Evolutionary conservation across 2,113 vertebrate species (phyloP).

Genomic region (Hemiprocne comata): DNA sequence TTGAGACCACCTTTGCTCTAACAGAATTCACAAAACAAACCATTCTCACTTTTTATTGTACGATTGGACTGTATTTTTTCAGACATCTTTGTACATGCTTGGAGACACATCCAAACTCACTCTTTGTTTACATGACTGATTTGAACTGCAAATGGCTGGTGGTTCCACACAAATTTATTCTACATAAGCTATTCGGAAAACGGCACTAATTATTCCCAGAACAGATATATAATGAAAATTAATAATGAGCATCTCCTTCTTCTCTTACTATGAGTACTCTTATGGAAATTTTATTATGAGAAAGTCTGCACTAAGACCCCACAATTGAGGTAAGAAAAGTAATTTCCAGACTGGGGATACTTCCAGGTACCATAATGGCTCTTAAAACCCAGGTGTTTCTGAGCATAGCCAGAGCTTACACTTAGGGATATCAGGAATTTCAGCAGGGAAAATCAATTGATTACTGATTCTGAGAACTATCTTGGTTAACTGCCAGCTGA

Average conservation of each 20-base stretch:
- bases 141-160: background rate
- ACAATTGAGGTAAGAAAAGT: background rate
- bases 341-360: background rate
- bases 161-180: background rate
- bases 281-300: background rate
- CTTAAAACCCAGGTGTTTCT: background rate
- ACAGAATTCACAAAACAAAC: background rate
- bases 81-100: background rate
- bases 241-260: background rate
- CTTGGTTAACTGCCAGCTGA: background rate
- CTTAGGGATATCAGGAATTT: background rate
- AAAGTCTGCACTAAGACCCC: background rate
- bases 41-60: background rate
- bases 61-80: background rate
- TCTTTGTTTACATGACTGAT: accelerated
- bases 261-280: background rate
- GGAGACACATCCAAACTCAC: background rate
- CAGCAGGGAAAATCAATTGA: background rate
- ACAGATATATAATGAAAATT: background rate
- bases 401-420: background rate
- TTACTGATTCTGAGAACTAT: background rate
- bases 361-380: background rate
- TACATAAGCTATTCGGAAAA: background rate
- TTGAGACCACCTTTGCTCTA: background rate
- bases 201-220: background rate